phyloP scores from a whole-genome alignment of 2,888 invertebrate species.

The Crioceris asparagi region DNA sequence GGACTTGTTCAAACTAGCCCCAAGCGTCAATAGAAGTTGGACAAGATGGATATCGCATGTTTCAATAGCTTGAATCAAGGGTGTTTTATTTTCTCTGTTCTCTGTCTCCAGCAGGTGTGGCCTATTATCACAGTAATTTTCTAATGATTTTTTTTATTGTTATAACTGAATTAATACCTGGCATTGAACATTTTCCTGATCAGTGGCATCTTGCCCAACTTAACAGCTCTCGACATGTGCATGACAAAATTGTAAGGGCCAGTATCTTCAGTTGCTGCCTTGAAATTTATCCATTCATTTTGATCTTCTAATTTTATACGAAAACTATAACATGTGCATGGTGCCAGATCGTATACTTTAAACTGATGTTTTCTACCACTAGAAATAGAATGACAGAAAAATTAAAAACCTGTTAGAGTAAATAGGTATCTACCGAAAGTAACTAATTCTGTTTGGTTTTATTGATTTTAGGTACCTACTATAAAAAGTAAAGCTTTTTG shows the following conservation, averaged over 20 bases:
- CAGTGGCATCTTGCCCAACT: constrained; percentile 25
- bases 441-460: too few species aligned
- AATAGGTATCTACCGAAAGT: background rate
- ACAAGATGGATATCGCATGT: constrained; percentile 39
- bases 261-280: constrained; percentile 28
- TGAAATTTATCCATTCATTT: constrained; percentile 30
- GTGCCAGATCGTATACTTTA: constrained; percentile 39
- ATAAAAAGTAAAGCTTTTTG: too few species aligned
- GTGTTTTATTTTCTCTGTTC: constrained; percentile 42
- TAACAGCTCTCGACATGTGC: constrained; percentile 30
- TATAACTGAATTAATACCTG: constrained; percentile 23
- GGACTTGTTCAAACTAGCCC: constrained; percentile 41
- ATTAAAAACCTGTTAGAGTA: background rate
- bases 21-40: constrained; percentile 37
- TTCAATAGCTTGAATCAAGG: constrained; percentile 43
- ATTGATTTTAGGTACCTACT: too few species aligned
- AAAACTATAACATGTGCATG: constrained; percentile 42
- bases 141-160: constrained; percentile 1
- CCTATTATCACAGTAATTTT: too few species aligned
- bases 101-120: constrained; percentile 40
- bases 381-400: constrained; percentile 10
- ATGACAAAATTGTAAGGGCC: constrained; percentile 26
- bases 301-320: constrained; percentile 32
- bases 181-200: constrained; percentile 30
- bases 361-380: constrained; percentile 40